Evolutionary conservation across 2,113 vertebrate species (phyloP).

Genomic region (Alces alces): DNA sequence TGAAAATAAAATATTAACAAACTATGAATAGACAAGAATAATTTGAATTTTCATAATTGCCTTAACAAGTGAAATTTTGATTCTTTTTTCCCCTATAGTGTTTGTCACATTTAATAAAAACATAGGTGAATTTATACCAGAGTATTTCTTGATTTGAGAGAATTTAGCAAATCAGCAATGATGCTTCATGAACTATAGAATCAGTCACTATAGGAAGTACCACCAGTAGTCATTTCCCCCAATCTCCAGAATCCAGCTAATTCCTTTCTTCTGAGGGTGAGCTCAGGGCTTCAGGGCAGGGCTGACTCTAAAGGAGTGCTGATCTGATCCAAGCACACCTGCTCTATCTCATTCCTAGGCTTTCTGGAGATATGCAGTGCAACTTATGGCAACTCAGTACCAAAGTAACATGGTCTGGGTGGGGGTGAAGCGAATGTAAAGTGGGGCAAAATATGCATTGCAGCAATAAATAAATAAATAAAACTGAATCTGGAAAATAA

Average conservation of each 20-base stretch:
- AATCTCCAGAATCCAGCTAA: neutral
- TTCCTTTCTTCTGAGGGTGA: neutral
- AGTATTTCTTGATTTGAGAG: neutral
- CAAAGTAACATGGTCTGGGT: neutral
- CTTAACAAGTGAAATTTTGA: neutral
- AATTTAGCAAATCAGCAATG: neutral
- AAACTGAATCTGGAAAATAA: conserved; percentile 26
- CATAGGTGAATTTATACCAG: neutral
- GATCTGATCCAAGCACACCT: neutral
- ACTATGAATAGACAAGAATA: neutral
- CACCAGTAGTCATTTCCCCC: neutral
- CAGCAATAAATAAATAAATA: neutral
- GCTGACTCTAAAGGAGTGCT: neutral
- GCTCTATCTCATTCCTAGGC: neutral
- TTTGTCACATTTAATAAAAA: neutral
- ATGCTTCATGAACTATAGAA: neutral
- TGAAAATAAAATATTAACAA: neutral
- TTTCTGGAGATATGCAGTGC: neutral
- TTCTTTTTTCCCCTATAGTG: neutral
- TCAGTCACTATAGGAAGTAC: neutral
- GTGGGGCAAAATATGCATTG: neutral
- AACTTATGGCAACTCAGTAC: neutral
- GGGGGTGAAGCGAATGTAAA: neutral
- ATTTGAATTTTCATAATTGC: neutral
- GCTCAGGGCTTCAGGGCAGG: neutral